These are phyloP conservation scores for Lasioglossum marginatum DNA, from an alignment of 2,888 invertebrate genomes.

Conservation along the genomic window DNA sequence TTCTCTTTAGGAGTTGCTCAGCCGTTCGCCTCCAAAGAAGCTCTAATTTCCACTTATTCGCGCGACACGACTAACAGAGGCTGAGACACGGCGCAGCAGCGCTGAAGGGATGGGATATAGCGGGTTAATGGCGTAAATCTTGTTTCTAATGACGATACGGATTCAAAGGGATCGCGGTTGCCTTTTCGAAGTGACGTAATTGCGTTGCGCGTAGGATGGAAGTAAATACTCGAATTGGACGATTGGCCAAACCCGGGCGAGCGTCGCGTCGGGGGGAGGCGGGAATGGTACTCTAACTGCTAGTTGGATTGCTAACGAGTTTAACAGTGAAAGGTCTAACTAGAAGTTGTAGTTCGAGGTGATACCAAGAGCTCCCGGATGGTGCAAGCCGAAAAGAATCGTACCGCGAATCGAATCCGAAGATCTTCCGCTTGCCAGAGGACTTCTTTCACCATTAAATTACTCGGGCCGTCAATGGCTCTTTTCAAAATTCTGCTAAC, in stretches of 20 bases:
- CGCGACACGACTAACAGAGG: constrained; percentile 32
- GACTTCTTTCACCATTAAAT: background rate
- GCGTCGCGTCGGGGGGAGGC: background rate
- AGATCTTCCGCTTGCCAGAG: background rate
- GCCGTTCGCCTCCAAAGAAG: constrained; percentile 19
- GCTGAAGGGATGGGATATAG: background rate
- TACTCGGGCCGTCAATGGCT: background rate
- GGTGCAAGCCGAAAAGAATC: background rate
- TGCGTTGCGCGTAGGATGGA: constrained; percentile 37
- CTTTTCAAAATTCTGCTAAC: background rate
- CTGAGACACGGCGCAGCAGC: constrained; percentile 29
- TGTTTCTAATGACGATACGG: constrained; percentile 56
- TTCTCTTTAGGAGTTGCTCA: background rate
- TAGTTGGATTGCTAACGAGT: constrained; percentile 35
- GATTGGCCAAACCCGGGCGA: constrained; percentile 17
- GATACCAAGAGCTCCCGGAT: background rate
- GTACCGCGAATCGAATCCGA: background rate
- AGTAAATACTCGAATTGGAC: constrained; percentile 47
- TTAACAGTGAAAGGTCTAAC: constrained; percentile 34
- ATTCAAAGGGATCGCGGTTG: constrained; percentile 52
- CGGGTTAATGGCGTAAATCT: constrained; percentile 66
- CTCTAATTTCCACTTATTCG: constrained; percentile 61
- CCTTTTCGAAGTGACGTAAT: constrained; percentile 57
- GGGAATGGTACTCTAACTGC: background rate
- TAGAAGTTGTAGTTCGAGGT: constrained; percentile 11